These are phyloP conservation scores for Calosoma granatense DNA, from an alignment of 1,140 invertebrate genomes.

Conservation along the genomic window DNA sequence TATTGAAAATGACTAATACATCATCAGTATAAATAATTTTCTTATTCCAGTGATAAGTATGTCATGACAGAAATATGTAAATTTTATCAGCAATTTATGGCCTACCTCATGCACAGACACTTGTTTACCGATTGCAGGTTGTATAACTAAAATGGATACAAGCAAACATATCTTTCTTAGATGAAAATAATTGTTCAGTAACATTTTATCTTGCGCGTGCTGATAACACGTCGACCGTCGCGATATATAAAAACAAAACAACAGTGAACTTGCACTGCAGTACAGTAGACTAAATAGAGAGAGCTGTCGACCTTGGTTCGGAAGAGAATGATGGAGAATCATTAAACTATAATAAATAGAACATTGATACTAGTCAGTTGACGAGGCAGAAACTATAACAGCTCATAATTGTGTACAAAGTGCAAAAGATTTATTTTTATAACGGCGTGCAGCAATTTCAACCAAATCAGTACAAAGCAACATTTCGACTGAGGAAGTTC, in stretches of 20 bases:
- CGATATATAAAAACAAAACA: not conserved
- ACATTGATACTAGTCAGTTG: not conserved
- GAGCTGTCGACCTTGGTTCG: not conserved
- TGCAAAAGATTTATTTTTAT: not conserved
- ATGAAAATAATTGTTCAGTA: too few species aligned
- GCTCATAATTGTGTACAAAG: not conserved
- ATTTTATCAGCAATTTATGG: too few species aligned
- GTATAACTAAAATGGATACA: too few species aligned
- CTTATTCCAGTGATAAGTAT: too few species aligned
- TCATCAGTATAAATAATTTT: too few species aligned
- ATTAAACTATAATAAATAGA: not conserved
- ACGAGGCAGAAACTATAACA: constrained; percentile 2
- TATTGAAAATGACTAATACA: too few species aligned
- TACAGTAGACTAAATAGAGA: not conserved
- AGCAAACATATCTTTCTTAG: too few species aligned
- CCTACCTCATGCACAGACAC: too few species aligned
- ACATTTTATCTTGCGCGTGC: not conserved
- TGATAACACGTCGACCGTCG: not conserved
- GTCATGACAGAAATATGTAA: too few species aligned
- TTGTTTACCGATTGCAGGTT: too few species aligned
- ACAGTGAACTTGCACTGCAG: not conserved
- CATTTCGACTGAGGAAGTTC: not conserved
- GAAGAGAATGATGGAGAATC: too few species aligned
- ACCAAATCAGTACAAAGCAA: not conserved
- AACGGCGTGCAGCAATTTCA: not conserved